A percentile compares a stretch with the other conserved stretches of the same genome.
Conservation (phyloP, 2,113 vertebrate species). For the Sylvicapra grimmia region DNA sequence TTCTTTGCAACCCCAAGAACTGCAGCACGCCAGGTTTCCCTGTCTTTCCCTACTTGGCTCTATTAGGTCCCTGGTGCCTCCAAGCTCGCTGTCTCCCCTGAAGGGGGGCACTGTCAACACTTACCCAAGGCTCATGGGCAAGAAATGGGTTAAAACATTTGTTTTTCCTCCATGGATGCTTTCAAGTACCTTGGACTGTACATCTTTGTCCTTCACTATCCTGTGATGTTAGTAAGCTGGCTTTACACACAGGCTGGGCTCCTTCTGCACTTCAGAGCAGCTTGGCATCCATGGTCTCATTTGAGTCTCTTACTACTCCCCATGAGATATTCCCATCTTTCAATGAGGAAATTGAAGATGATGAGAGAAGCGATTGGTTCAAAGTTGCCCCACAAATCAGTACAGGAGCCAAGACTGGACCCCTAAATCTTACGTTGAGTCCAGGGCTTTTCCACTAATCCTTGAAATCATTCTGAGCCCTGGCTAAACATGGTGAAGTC, state of each 20-base stretch:
- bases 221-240: background rate
- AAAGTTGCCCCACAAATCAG: background rate
- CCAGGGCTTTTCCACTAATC: background rate
- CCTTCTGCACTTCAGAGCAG: background rate
- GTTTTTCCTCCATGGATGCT: background rate
- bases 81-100: background rate
- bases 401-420: background rate
- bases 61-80: background rate
- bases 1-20: background rate
- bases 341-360: background rate
- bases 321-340: background rate
- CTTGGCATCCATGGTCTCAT: background rate
- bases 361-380: background rate
- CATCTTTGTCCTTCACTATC: background rate
- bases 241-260: background rate
- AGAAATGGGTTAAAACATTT: background rate
- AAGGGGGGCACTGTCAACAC: background rate
- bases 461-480: background rate
- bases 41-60: background rate
- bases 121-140: background rate
- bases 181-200: background rate
- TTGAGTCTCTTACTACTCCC: background rate
- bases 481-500: background rate
- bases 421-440: background rate
- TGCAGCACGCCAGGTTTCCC: background rate